These are phyloP conservation scores for Eunapius fragilis DNA, from an alignment of 37 sponge, comb jelly and placozoan species.

Conservation along the genomic window DNA sequence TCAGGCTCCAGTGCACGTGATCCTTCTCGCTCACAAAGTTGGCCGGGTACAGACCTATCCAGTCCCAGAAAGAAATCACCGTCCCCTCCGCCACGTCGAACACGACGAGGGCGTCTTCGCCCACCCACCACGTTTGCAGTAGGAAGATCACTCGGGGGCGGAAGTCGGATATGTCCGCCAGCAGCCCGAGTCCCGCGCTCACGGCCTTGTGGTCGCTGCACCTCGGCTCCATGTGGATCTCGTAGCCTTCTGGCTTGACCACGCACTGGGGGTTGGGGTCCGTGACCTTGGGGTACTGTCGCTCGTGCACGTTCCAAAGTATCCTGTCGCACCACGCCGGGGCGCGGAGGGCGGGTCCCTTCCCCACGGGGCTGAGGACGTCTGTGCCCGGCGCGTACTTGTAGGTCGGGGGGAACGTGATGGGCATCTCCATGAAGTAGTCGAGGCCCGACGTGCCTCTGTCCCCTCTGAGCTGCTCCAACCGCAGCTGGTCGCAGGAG, in stretches of 20 bases:
- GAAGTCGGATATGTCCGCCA: slow-evolving; percentile 17
- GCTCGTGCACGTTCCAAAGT: slow-evolving; percentile 68
- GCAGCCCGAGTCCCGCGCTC: slow-evolving; percentile 47
- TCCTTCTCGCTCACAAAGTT: slow-evolving; percentile 61
- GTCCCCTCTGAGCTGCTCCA: slow-evolving; percentile 57
- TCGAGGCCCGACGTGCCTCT: slow-evolving; percentile 35
- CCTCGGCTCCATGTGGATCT: slow-evolving; percentile 60
- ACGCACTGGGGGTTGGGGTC: slow-evolving; percentile 28
- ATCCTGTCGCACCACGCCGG: slow-evolving; percentile 89
- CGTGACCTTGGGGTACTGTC: slow-evolving; percentile 27
- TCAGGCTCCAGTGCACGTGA: slow-evolving; percentile 45
- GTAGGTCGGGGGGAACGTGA: slow-evolving; percentile 69
- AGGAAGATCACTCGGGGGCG: slow-evolving; percentile 46
- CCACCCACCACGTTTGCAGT: slow-evolving; percentile 40
- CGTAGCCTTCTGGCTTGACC: slow-evolving; percentile 35
- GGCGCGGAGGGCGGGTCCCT: slow-evolving; percentile 23
- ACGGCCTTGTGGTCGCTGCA: slow-evolving; percentile 87
- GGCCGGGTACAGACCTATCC: slow-evolving; percentile 65
- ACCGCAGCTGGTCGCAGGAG: slow-evolving; percentile 58
- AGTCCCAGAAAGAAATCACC: slow-evolving; percentile 68
- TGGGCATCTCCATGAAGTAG: slow-evolving; percentile 68
- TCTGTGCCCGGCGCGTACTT: slow-evolving; percentile 68
- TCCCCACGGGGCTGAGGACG: slow-evolving; percentile 43
- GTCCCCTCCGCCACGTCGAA: slow-evolving; percentile 45
- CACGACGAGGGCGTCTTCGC: slow-evolving; percentile 21